A percentile compares a stretch with the other conserved stretches of the same genome.
Evolutionary conservation across 2,113 vertebrate genomes (phyloP).

Genomic region (Morphnarchus princeps): DNA sequence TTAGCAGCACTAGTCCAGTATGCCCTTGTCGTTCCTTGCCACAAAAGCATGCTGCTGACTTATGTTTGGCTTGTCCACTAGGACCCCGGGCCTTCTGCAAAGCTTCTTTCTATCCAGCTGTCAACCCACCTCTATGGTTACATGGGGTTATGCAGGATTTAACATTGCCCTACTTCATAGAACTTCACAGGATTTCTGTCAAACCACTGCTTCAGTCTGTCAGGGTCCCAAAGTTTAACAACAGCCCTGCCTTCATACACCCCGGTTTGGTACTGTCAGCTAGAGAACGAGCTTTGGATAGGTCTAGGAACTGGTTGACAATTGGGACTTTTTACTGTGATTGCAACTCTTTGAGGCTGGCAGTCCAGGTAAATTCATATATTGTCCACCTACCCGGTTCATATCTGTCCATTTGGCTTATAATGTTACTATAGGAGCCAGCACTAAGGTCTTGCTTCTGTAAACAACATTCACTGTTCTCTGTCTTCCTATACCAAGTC

Average conservation of each 20-base stretch:
- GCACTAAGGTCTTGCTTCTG: not conserved
- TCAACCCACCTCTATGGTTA: accelerated
- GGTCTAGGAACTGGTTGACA: not conserved
- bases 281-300: not conserved
- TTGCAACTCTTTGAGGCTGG: not conserved
- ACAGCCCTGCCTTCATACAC: not conserved
- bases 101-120: not conserved
- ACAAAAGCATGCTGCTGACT: not conserved
- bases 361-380: not conserved
- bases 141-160: not conserved
- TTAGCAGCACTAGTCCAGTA: not conserved
- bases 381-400: not conserved
- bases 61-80: not conserved
- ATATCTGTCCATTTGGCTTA: not conserved
- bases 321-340: not conserved
- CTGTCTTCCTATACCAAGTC: not conserved
- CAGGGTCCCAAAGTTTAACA: not conserved
- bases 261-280: not conserved
- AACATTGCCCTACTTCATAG: not conserved
- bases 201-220: not conserved
- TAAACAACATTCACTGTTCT: not conserved
- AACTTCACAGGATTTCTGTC: not conserved
- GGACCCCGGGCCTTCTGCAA: not conserved
- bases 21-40: not conserved
- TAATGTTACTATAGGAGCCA: not conserved